Base-by-base conservation (phyloP, 1,140 invertebrate species). In the Chymomyza costata region DNA sequence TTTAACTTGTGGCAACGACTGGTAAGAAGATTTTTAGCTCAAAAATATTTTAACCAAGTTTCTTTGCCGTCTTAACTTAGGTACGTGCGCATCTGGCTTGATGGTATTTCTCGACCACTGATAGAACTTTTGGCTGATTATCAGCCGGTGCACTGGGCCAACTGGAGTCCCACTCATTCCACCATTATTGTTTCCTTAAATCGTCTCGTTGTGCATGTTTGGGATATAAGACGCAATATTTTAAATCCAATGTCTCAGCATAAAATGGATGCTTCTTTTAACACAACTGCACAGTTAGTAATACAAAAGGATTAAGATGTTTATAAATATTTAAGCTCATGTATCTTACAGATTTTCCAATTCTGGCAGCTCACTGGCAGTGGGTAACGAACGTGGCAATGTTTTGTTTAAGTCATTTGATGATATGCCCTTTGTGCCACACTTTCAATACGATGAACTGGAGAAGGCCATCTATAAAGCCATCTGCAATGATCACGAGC, bases 1-100 rank as follows among this genome's bases (percentile, higher is more conserved):
- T 56, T 86, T 94, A 0, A 94, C 94, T 0, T 94, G 93, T 68
- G 94, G 94, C 30, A 93, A 93, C 14, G 95, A 97, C 83, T 94
- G 92, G 89, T 88, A 82, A 14, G 86, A 2, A 7, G 2, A 1
- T 13, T 6, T 6, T 6, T 5, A 6, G 13, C 7, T 8, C 1
- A 11, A 10, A 6, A 3, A 1, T 19, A 15, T 2, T 14, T 14
- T 31, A 3, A 14, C 1, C 19, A 6, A 2, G 3, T 8, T 1
- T 3, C 1, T 16, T 0, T 15, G 31, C 6, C 14, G n/a, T 3
- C 6, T 14, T 43, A 8, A 1, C 15, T n/a, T 8, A 85, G 83
- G 83, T 90, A 87, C 10, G 88, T 92, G 0, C 89, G 93, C 53
- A 89, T 95, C 7, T 95, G 94, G 94, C 89, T 91, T 37, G 90